Conservation (phyloP, 2,888 invertebrate species). For the Hirtodrosophila alboralis region DNA sequence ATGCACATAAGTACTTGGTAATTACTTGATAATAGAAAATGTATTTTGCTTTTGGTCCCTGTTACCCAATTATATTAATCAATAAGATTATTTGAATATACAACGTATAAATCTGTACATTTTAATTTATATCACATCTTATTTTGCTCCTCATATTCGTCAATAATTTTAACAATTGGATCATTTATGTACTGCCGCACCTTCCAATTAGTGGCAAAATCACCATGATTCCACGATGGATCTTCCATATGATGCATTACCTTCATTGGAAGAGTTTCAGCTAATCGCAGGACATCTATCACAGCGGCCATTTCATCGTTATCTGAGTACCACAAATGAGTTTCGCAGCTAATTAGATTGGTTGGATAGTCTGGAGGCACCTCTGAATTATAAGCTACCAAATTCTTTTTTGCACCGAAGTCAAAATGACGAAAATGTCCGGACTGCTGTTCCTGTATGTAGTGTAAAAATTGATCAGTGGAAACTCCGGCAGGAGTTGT, state of each 20-base stretch:
- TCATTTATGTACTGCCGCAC: constrained; percentile 64
- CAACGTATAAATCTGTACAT: background rate
- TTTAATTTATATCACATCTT: background rate
- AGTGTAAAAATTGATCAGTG: constrained; percentile 72
- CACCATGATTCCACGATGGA: constrained; percentile 62
- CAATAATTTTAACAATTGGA: constrained; percentile 56
- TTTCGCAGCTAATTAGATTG: constrained; percentile 43
- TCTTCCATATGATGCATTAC: constrained; percentile 62
- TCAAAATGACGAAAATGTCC: constrained; percentile 66
- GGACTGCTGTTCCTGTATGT: constrained; percentile 67
- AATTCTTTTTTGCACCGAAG: constrained; percentile 53
- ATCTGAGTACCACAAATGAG: constrained; percentile 73
- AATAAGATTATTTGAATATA: no score
- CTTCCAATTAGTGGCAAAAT: constrained; percentile 53
- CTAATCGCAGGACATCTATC: constrained; percentile 59
- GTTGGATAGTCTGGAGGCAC: constrained; percentile 63
- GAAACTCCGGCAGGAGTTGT: constrained; percentile 70
- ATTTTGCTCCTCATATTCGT: constrained; percentile 20
- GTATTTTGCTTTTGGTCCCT: no score
- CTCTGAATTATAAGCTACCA: constrained; percentile 46
- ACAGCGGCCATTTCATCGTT: constrained; percentile 68
- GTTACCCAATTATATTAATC: no score
- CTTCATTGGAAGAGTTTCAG: constrained; percentile 56
- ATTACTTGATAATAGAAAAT: background rate
- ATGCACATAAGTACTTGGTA: constrained; percentile 42